A percentile compares a stretch with the other conserved stretches of the same genome.
phyloP scores from a whole-genome alignment of 1,140 invertebrate genomes.

The Leptinotarsa lineolata region DNA sequence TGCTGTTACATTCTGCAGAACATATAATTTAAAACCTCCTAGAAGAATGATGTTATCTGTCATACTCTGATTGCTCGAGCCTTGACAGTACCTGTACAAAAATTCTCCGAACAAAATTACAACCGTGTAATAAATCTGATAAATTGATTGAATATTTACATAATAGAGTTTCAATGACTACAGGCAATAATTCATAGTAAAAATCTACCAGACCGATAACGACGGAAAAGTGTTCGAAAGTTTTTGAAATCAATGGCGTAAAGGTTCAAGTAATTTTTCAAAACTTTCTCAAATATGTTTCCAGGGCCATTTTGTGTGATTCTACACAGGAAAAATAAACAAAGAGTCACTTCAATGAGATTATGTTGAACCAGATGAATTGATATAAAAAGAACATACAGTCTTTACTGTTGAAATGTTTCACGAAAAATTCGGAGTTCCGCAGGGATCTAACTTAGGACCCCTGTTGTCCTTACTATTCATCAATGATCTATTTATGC shows the following conservation, averaged over 20 bases:
- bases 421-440: too few relatives aligned
- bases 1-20: neutral
- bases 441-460: too few relatives aligned
- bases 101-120: neutral
- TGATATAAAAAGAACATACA: too few relatives aligned
- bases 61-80: neutral
- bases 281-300: too few relatives aligned
- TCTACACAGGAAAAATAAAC: too few relatives aligned
- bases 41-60: neutral
- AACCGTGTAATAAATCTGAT: conserved; percentile 7
- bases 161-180: neutral
- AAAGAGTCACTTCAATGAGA: too few relatives aligned
- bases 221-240: neutral
- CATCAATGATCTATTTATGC: too few relatives aligned
- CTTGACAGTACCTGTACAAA: conserved; percentile 1
- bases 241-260: neutral
- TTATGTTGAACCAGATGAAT: too few relatives aligned
- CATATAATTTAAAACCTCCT: neutral
- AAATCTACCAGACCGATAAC: neutral
- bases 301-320: too few relatives aligned
- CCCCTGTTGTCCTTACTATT: too few relatives aligned
- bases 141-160: conserved; percentile 13
- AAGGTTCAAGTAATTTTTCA: too few relatives aligned
- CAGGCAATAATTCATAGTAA: neutral
- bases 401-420: too few relatives aligned